Percentiles rank a stretch among this genome's conserved stretches.
Conservation (phyloP, 2,797 vertebrate species). For the Microctenopoma lineatum region DNA sequence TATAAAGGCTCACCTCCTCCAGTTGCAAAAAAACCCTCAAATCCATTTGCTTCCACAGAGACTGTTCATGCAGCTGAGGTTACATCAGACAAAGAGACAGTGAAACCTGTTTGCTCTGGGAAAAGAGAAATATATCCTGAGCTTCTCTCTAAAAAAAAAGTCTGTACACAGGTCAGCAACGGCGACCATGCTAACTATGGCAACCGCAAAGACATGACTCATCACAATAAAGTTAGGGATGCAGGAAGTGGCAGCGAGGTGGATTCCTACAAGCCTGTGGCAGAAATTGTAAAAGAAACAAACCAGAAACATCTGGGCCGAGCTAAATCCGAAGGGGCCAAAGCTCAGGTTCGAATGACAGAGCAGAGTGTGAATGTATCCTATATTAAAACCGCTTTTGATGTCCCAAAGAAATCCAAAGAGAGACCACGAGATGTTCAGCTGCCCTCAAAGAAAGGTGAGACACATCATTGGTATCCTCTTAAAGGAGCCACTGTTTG, state of each 20-base stretch:
- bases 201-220: conserved; percentile 11
- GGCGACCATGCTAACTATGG: conserved; percentile 8
- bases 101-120: conserved; percentile 32
- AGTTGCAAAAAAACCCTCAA: conserved; percentile 52
- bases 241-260: conserved; percentile 36
- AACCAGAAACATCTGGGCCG: conserved; percentile 65
- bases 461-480: not conserved
- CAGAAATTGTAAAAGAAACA: conserved; percentile 74
- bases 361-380: conserved; percentile 76
- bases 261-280: conserved; percentile 75
- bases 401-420: conserved; percentile 77
- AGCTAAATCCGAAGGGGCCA: conserved; percentile 52
- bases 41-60: conserved; percentile 54
- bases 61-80: conserved; percentile 37
- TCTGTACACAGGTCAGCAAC: conserved; percentile 17
- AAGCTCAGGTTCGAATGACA: conserved; percentile 42
- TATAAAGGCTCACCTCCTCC: conserved; percentile 72
- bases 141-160: conserved; percentile 20
- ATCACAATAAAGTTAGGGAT: conserved; percentile 23
- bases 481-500: not conserved
- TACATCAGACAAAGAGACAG: conserved; percentile 37
- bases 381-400: conserved; percentile 80
- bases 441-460: conserved; percentile 78
- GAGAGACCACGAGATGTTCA: conserved; percentile 68
- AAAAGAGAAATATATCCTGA: conserved; percentile 36